Base-by-base conservation (phyloP, 2,888 invertebrate species). In the Cryptosula pallasiana region DNA sequence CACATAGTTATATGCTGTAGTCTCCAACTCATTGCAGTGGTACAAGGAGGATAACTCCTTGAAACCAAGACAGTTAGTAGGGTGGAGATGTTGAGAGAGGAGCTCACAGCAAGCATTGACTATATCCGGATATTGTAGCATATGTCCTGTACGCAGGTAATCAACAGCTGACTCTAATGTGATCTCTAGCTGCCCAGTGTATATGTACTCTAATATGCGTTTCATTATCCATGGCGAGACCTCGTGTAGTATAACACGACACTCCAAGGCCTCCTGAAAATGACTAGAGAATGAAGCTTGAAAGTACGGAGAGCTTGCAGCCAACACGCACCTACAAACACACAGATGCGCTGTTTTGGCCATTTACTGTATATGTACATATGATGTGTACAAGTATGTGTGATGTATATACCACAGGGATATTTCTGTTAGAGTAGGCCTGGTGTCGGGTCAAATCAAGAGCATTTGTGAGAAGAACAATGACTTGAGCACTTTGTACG, bases 251-350 rank as follows among this genome's bases (percentile, higher is more conserved):
- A 74, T 75, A 0, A 85, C 80, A 32, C 78, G 76, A 9, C 77
- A 77, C 54, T 82, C 81, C 1, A 77, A 76, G 69, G 81, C 81
- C 74, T 85, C 85, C 69, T 78, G 76, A 45, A 84, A 74, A 72
- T 82, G 80, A 74, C 80, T 81, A 5, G 84, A 81, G 74, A 85
- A 85, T 84, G 85, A 84, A 25, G 84, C 84, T 71, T 78, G 77
- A 72, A 85, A 85, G 71, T 84, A 84, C 0, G 82, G 82, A 72
- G 83, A 83, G 74, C 83, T 83, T 3, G 82, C 82, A 1, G 84
- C 83, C 63, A 85, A 76, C 13, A 85, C 79, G 72, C 81, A 82
- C 29, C 70, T 70, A 70, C 9, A 70, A n/a, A n/a, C n/a, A n/a
- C n/a, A n/a, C n/a, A n/a, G n/a, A n/a, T n/a, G n/a, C n/a, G n/a